Evolutionary conservation across 1,140 invertebrate species (phyloP), one percentile per base, ranked within the genome.

Genomic region (Mycetomoellerius zeteki): DNA sequence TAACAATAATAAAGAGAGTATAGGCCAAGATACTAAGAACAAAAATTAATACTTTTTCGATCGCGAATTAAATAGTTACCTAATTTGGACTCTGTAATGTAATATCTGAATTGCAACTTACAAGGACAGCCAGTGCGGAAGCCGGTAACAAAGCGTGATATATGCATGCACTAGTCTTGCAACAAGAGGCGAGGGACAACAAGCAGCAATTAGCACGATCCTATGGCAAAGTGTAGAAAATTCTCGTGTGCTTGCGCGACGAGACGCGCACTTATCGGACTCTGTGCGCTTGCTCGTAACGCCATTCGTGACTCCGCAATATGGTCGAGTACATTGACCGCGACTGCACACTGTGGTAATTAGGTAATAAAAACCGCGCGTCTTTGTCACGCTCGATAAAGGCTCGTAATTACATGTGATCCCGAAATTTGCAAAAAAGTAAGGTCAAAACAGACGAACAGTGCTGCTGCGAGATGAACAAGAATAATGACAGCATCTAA

Each of bases 401-500:
- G 6, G 24, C 19, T 72, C 24, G 21, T 5, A 3, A 73, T 52
- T 14, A 27, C 19, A n/a, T 6, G 69, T 16, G 50, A 72, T 72
- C 33, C 10, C 52, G 67, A 75, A 21, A 62, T 75, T 19, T 10
- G 37, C 37, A 16, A 37, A 58, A 69, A 58, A n/a, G 14, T 19
- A 77, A 43, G 10, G 50, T 33, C 30, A 1, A 54, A 43, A 72
- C 14, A 21, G 5, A 16, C 21, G 12, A 47, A 33, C n/a, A 12
- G 10, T n/a, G n/a, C 67, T 19, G 37, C 60, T 14, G 64, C 33
- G 54, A 80, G 84, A 90, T 37, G 64, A 58, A 56, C 60, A 43
- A 62, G 85, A 52, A 89, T 88, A 88, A 91, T 77, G 73, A 78
- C 86, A 72, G 78, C 80, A 76, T 78, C 85, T 88, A 72, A 86